Conservation (phyloP, 2,888 invertebrate genomes). For the Cantharis rustica region DNA sequence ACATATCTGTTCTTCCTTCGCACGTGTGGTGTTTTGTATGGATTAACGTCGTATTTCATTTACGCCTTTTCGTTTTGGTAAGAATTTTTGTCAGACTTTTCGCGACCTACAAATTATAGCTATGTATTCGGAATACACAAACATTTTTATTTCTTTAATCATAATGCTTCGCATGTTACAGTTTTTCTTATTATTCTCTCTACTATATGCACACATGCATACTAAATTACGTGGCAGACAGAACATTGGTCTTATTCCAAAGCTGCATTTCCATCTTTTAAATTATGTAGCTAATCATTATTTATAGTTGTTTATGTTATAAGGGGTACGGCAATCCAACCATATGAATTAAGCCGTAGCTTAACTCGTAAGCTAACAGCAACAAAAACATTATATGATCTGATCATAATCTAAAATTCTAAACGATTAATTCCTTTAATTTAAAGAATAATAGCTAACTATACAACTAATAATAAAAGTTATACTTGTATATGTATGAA, state of each 20-base stretch:
- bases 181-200: background rate
- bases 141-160: background rate
- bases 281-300: background rate
- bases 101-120: background rate
- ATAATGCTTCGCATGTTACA: background rate
- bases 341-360: no score
- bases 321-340: background rate
- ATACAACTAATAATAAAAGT: no score
- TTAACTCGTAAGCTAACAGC: no score
- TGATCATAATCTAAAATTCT: no score
- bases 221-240: background rate
- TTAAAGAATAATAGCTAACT: no score
- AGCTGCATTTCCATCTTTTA: background rate
- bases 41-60: background rate
- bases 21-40: background rate
- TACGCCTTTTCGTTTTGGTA: background rate
- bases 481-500: no score
- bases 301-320: background rate
- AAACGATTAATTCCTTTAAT: no score
- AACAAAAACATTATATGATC: no score
- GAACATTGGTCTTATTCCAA: background rate
- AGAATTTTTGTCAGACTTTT: background rate
- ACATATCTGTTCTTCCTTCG: background rate
- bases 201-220: background rate
- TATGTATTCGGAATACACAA: background rate